Conservation (phyloP, 1,140 invertebrate genomes). For the Caenorhabditis remanei region DNA sequence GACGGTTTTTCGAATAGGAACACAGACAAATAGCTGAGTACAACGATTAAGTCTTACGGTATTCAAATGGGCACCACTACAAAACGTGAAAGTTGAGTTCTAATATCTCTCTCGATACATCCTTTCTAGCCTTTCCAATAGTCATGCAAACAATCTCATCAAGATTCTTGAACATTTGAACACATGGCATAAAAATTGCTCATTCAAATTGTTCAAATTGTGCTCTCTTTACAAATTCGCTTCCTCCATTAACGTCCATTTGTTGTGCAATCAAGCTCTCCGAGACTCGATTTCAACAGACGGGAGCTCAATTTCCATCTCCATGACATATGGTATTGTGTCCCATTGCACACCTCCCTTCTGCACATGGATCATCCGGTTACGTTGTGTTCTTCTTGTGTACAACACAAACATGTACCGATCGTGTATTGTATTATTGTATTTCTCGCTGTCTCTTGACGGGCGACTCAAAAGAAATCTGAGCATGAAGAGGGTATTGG, state of each 20-base stretch:
- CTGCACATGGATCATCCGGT: slow-evolving; percentile 48
- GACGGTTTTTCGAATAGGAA: too few relatives aligned
- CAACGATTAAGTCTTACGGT: too few relatives aligned
- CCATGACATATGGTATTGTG: slow-evolving; percentile 20
- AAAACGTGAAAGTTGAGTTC: too few relatives aligned
- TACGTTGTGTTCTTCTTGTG: not conserved
- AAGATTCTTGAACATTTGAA: too few relatives aligned
- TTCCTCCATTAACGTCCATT: slow-evolving; percentile 16
- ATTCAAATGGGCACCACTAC: too few relatives aligned
- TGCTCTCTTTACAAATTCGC: not conserved
- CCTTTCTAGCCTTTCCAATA: too few relatives aligned
- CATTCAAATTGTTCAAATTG: too few relatives aligned
- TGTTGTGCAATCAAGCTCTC: slow-evolving; percentile 33
- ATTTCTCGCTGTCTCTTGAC: not conserved
- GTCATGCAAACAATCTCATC: too few relatives aligned
- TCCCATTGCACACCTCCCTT: not conserved
- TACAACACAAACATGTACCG: not conserved
- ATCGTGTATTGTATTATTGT: slow-evolving; percentile 7
- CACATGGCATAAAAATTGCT: too few relatives aligned
- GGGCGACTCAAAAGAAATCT: slow-evolving; percentile 47
- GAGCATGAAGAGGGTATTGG: slow-evolving; percentile 10
- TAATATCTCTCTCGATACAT: too few relatives aligned
- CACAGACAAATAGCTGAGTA: too few relatives aligned
- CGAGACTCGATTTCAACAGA: not conserved
- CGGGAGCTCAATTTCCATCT: slow-evolving; percentile 3